Evolutionary conservation across 2,797 vertebrate species (phyloP).

Genomic region (Choloepus didactylus): DNA sequence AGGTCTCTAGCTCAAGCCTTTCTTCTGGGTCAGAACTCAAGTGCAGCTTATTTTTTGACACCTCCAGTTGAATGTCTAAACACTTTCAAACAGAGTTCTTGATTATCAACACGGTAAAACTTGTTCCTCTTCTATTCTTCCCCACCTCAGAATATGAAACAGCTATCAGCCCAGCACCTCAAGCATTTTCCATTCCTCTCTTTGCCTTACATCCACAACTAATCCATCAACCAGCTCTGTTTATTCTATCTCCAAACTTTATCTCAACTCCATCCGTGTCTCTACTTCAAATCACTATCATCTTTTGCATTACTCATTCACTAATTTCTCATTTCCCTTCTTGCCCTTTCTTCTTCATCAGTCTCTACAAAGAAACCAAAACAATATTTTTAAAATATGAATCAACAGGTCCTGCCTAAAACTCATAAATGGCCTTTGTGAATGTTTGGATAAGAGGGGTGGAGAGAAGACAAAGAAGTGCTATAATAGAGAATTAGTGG

Average conservation of each 20-base stretch:
- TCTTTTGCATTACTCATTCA: background rate
- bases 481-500: background rate
- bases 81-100: background rate
- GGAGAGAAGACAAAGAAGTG: background rate
- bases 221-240: background rate
- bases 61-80: background rate
- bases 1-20: background rate
- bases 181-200: background rate
- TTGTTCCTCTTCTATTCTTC: background rate
- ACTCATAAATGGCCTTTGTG: background rate
- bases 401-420: background rate
- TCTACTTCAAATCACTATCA: background rate
- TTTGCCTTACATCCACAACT: background rate
- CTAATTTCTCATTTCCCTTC: background rate
- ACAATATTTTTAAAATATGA: background rate
- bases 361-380: background rate
- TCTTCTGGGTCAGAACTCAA: background rate
- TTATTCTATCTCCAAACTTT: background rate
- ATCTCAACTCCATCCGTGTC: fast-evolving
- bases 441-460: background rate
- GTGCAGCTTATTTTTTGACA: background rate
- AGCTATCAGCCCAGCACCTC: background rate
- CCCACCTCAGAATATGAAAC: background rate
- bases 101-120: background rate
- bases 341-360: background rate